Evolutionary conservation across 2,888 invertebrate species (phyloP), one percentile per base, ranked within the genome.

Genomic region (Athrips mouffetella): DNA sequence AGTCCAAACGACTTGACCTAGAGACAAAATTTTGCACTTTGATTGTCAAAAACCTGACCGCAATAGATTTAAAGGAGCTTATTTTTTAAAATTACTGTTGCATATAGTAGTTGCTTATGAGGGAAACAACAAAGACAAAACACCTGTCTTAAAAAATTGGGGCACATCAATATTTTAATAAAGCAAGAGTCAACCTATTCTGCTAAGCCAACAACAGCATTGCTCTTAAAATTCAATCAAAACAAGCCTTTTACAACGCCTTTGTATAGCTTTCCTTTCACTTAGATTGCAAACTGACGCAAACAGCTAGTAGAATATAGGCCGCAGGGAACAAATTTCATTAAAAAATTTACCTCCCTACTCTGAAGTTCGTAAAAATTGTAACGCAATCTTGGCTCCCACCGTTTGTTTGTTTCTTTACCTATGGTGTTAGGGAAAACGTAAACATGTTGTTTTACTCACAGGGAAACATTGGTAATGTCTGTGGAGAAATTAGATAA

Each of bases 141-240:
- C 15, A 29, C 16, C 27, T 18, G 15, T 16, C 27, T 23, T 23
- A 27, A 15, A 42, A 42, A 67, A 65, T 59, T 65, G 57, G 63
- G 58, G 55, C 60, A 58, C 57, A 60, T 63, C 55, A 59, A 62
- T 63, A 67, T 69, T n/a, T 70, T 62, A 61, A 69, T 67, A 64
- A 64, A 48, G 45, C 37, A 16, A 20, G 46, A 46, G 47, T 31
- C 47, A 44, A 46, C 6, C 1, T 30, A 27, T 42, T 18, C 18
- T 27, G 16, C 42, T 42, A 18, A 11, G 42, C 11, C 16, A 2
- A 2, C 27, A 8, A 0, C 29, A 21, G 21, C 20, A 13, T 15
- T 33, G 13, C 15, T 6, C 7, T 37, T 18, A n/a, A n/a, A n/a
- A n/a, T 20, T 21, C 20, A 20, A 37, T 37, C 20, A 20, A 10